Conservation (phyloP, 2,113 vertebrate species). For the Urocynchramus pylzowi region DNA sequence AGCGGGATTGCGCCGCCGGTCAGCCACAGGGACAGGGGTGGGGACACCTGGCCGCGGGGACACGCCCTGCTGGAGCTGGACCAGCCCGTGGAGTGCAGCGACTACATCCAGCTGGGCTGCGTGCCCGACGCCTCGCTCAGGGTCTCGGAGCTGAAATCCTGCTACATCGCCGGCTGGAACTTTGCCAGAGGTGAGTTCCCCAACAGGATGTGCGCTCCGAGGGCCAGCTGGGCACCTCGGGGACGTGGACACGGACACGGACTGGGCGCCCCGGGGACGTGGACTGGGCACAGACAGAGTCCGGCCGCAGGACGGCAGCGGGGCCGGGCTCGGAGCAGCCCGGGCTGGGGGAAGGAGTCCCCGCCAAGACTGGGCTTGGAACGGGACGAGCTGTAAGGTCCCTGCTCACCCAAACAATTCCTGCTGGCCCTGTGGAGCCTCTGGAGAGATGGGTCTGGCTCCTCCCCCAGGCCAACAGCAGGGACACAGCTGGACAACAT, state of each 20-base stretch:
- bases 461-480: not conserved
- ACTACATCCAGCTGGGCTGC: not conserved
- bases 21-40: not conserved
- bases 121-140: not conserved
- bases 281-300: not conserved
- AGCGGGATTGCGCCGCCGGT: not conserved
- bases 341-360: not conserved
- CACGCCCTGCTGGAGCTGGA: not conserved
- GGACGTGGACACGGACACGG: too few species aligned
- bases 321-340: not conserved
- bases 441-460: not conserved
- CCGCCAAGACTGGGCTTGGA: rapidly evolving
- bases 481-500: not conserved
- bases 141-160: not conserved
- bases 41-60: not conserved
- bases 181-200: not conserved
- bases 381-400: not conserved
- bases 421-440: not conserved
- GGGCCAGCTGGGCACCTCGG: not conserved
- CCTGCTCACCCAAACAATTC: not conserved
- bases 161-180: not conserved
- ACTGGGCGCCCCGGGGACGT: too few species aligned
- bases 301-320: not conserved
- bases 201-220: not conserved
- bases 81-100: too few species aligned